Evolutionary conservation across 1,140 invertebrate genomes (phyloP), one percentile per base, ranked within the genome.

Genomic region (Onthophagus taurus): DNA sequence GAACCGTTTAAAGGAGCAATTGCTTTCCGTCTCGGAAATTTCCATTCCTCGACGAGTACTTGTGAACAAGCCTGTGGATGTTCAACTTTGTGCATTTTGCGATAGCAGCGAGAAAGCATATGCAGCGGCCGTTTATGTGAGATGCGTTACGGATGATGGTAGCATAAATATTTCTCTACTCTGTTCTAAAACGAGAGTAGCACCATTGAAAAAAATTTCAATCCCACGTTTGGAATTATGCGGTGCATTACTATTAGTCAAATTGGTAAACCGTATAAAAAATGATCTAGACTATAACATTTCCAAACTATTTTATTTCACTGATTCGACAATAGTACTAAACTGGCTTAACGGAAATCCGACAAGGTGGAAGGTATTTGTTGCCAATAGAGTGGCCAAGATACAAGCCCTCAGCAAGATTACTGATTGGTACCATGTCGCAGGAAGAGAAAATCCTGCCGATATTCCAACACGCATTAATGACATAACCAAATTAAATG

Each of bases 181-280:
- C 9, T 42, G 9, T 35, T 23, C 42, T 11, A 38, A 69, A 47
- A 49, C 58, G 30, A 51, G 60, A 42, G 64, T 70, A 2, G 57
- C 67, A 18, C 67, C 68, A 29, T 26, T 66, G 0, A 68, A 68
- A 16, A 11, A n/a, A 13, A 16, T 38, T 19, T n/a, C 16, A n/a
- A 12, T 38, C 7, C 36, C 36, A 21, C 8, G 36, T 9, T 14
- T 38, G 21, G 36, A 38, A 38, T 24, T 41, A 26, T 24, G n/a
- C 11, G 20, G n/a, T 24, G 37, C 23, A 6, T 6, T 41, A 17
- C 8, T 41, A n/a, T n/a, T n/a, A n/a, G n/a, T n/a, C n/a, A n/a
- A n/a, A n/a, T n/a, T n/a, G n/a, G n/a, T n/a, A n/a, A n/a, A n/a
- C n/a, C n/a, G n/a, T n/a, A n/a, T n/a, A n/a, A n/a, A n/a, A n/a